Base-by-base conservation (phyloP, 2,888 invertebrate species). In the Artemia sinica region DNA sequence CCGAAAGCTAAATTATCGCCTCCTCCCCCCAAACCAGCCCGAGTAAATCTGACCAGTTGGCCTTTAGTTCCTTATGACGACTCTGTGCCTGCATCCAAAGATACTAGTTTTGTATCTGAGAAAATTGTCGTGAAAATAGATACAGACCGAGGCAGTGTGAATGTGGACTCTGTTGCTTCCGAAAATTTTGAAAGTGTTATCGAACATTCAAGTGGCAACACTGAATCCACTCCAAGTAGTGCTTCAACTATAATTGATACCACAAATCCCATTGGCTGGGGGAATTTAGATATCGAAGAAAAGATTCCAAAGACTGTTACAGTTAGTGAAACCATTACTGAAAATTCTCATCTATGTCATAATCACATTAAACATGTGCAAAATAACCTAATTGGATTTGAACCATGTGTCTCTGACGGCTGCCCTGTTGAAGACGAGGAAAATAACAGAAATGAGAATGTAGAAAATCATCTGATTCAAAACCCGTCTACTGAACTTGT, bases 111-210 rank as follows among this genome's bases (percentile, higher is more conserved):
- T 58, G 1, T 58, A 58, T 8, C 58, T 18, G 10, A n/a, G 10
- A 58, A 18, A 58, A 58, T 14, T 58, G 58, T n/a, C 18, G 10
- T 14, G 18, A 58, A 14, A n/a, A 58, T 8, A 14, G 14, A n/a
- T 8, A 18, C 58, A 8, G 10, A 58, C n/a, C n/a, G 58, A 14
- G 58, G 14, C 10, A 58, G 58, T 18, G 14, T 10, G 58, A 18
- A 58, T 9, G 18, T 14, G 58, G 18, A 18, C n/a, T 8, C 14
- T n/a, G 14, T 14, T 9, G 18, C 10, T 7, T 58, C 58, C 18
- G 58, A 58, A n/a, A 14, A n/a, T 8, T 58, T 58, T 58, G 58
- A 58, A 58, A 58, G 58, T 58, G 14, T 58, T 9, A n/a, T 58
- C 1, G 58, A 58, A 10, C 58, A n/a, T n/a, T 28, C 28, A 28